phyloP scores from a whole-genome alignment of 2,113 vertebrate species.

The Smithornis capensis region DNA sequence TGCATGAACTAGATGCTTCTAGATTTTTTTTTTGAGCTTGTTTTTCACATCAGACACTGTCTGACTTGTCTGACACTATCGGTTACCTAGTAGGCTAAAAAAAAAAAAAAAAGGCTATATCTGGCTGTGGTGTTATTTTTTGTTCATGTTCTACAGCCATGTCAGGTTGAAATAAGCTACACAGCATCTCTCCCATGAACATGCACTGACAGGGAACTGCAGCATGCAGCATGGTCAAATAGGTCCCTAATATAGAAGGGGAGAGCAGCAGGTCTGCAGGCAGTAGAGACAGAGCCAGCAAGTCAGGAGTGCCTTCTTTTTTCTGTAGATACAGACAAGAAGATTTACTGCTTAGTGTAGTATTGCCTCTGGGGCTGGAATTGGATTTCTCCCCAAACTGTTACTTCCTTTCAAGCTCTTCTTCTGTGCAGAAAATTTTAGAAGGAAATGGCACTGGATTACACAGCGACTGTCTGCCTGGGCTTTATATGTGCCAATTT shows the following conservation, averaged over 20 bases:
- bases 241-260: neutral
- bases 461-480: slow-evolving; percentile 46
- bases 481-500: slow-evolving; percentile 23
- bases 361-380: slow-evolving; percentile 16
- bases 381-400: slow-evolving; percentile 22
- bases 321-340: neutral
- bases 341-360: slow-evolving; percentile 18
- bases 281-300: neutral
- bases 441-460: slow-evolving; percentile 58
- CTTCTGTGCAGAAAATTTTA: slow-evolving; percentile 27
- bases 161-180: neutral
- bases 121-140: neutral
- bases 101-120: neutral
- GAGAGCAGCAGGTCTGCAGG: neutral
- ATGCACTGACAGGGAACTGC: neutral
- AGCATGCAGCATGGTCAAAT: neutral
- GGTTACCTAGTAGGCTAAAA: neutral
- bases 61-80: neutral
- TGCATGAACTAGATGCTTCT: neutral
- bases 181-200: neutral
- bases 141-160: neutral
- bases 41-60: neutral
- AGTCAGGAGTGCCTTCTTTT: neutral
- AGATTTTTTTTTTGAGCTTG: neutral
- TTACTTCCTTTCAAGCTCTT: slow-evolving; percentile 46